These are phyloP conservation scores for Calosoma granatense DNA, from an alignment of 1,140 invertebrate genomes.

Conservation along the genomic window DNA sequence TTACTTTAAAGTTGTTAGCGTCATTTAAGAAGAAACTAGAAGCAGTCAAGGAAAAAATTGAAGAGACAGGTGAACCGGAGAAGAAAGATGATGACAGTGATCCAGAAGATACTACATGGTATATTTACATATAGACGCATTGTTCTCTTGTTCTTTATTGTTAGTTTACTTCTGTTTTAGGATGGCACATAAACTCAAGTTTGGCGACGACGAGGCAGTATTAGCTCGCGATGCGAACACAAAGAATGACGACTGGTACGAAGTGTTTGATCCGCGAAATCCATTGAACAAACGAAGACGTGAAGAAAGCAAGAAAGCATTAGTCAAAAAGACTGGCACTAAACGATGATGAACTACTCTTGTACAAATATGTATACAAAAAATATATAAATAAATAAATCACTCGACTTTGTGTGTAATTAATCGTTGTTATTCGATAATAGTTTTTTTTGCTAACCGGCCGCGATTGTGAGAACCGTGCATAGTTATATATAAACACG, in stretches of 20 bases:
- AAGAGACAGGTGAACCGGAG: constrained; percentile 29
- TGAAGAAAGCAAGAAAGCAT: constrained; percentile 36
- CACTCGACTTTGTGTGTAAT: not conserved
- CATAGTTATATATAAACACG: not conserved
- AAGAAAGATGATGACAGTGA: constrained; percentile 30
- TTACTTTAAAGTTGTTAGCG: constrained; percentile 65
- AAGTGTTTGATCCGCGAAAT: constrained; percentile 92
- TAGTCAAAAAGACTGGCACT: not conserved
- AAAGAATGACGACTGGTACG: constrained; percentile 91
- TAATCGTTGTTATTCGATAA: not conserved
- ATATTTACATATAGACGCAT: not conserved
- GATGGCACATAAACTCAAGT: constrained; percentile 71
- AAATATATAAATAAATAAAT: not conserved
- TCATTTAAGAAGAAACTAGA: constrained; percentile 76
- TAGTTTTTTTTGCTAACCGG: not conserved
- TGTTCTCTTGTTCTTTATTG: not conserved
- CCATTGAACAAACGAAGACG: constrained; percentile 84
- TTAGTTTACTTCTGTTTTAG: constrained; percentile 35
- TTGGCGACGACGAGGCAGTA: constrained; percentile 63
- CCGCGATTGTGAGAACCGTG: not conserved
- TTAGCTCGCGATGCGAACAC: constrained; percentile 93
- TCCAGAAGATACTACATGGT: constrained; percentile 28
- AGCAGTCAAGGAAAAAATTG: constrained; percentile 48
- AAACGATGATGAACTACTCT: not conserved
- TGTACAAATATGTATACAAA: not conserved